Base-by-base conservation (phyloP, 2,888 invertebrate species). In the Deilephila porcellus region DNA sequence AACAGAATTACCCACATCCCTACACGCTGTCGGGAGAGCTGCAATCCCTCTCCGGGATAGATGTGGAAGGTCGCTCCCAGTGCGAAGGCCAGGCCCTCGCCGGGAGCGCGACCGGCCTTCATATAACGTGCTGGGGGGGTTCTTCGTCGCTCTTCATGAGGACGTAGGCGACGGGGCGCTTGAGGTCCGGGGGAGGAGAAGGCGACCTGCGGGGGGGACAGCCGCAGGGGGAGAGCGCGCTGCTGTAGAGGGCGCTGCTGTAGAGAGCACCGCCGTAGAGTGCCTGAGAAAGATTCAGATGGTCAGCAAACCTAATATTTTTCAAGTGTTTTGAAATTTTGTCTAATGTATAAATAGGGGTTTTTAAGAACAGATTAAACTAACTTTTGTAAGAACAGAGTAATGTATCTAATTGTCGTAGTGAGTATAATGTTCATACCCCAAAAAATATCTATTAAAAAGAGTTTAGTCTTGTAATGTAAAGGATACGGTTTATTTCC, bases 101-200 rank as follows among this genome's bases (percentile, higher is more conserved):
- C 85, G 97, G 97, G 94, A 97, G 97, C 96, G 97, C 96, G 88
- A 97, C 97, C 94, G 97, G 97, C 95, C 97, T 97, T 97, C 97
- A 97, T 96, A 97, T 97, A 91, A 97, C 97, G 88, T 97, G 97
- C 75, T 96, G 95, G 2, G 95, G 94, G 0, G 93, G 94, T 78
- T 95, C 95, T 82, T 95, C 95, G 82, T 95, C 95, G 63, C 95
- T 95, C 90, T 96, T 96, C 95, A 96, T 96, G 78, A 96, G 94
- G 74, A 96, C 96, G 88, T 96, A 96, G 56, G 96, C 96, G 6
- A 96, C 93, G 11, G 95, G 95, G 60, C 96, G 94, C 79, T 94
- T 93, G 70, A 94, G 89, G 81, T 94, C 93, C 0, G 92, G 84
- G 11, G 93, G 86, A 82, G 95, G 95, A 1, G 94, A 91, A 1